A percentile compares a stretch with the other conserved stretches of the same genome.
These are phyloP conservation scores for Phalacrocorax brasilianus DNA, from an alignment of 2,113 vertebrate genomes.

Conservation along the genomic window DNA sequence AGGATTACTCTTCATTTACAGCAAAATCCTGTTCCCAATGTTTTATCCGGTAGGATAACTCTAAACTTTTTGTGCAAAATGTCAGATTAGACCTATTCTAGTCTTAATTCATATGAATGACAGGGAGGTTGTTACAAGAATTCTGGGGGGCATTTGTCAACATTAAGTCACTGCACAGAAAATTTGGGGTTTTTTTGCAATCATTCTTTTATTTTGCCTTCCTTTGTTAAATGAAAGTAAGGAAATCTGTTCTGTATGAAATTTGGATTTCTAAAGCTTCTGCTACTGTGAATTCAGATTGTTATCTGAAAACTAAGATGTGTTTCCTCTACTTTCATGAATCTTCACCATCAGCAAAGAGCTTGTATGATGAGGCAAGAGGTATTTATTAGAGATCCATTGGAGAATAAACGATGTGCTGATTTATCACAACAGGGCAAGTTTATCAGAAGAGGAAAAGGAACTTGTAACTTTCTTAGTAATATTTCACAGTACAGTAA, in stretches of 20 bases:
- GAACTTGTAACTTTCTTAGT: background rate
- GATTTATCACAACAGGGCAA: background rate
- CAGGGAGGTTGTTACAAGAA: accelerated
- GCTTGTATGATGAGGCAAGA: background rate
- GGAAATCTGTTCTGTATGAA: background rate
- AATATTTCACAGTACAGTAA: background rate
- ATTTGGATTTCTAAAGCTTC: background rate
- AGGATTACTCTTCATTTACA: background rate
- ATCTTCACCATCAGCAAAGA: background rate
- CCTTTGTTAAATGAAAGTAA: background rate
- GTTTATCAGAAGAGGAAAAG: background rate
- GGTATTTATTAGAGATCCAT: background rate
- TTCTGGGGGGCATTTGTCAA: background rate
- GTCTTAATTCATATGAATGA: background rate
- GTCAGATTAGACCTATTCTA: background rate
- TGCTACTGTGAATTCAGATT: background rate
- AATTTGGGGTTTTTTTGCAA: background rate
- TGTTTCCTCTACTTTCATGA: background rate
- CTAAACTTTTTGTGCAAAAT: background rate
- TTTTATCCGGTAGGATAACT: background rate
- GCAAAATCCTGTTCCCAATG: background rate
- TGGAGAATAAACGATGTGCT: background rate
- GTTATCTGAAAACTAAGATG: background rate
- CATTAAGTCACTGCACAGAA: background rate
- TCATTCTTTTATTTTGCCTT: background rate